These are phyloP conservation scores for Psephotus haematonotus DNA, from an alignment of 2,113 vertebrate species.

Conservation along the genomic window DNA sequence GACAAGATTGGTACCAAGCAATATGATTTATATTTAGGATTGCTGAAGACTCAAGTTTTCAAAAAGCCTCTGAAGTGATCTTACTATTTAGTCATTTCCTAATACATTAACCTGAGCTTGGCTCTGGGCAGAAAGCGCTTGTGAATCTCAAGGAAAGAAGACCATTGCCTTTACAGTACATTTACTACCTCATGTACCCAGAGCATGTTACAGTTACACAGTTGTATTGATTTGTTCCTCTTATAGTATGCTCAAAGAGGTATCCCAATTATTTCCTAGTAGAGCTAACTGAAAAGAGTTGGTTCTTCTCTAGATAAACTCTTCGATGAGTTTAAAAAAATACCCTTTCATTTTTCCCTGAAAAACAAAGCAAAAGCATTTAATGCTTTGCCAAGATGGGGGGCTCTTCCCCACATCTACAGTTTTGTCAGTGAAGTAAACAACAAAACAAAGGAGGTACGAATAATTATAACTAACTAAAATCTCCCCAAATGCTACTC, in stretches of 20 bases:
- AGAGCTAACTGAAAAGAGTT: not conserved
- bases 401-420: not conserved
- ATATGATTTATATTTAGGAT: constrained; percentile 63
- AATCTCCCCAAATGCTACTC: not conserved
- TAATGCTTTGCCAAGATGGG: not conserved
- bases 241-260: not conserved
- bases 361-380: not conserved
- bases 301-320: not conserved
- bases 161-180: not conserved
- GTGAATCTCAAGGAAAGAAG: not conserved
- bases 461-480: not conserved
- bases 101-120: constrained; percentile 35
- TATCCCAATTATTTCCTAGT: not conserved
- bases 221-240: not conserved
- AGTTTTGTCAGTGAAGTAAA: not conserved
- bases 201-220: not conserved
- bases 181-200: not conserved
- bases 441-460: not conserved
- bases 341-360: not conserved
- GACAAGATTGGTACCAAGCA: constrained; percentile 36
- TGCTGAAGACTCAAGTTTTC: constrained; percentile 50
- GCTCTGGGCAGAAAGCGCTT: not conserved
- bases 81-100: constrained; percentile 44
- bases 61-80: constrained; percentile 15
- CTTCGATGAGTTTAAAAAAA: not conserved